phyloP scores from a whole-genome alignment of 2,797 vertebrate species.

The Halcyon badia region DNA sequence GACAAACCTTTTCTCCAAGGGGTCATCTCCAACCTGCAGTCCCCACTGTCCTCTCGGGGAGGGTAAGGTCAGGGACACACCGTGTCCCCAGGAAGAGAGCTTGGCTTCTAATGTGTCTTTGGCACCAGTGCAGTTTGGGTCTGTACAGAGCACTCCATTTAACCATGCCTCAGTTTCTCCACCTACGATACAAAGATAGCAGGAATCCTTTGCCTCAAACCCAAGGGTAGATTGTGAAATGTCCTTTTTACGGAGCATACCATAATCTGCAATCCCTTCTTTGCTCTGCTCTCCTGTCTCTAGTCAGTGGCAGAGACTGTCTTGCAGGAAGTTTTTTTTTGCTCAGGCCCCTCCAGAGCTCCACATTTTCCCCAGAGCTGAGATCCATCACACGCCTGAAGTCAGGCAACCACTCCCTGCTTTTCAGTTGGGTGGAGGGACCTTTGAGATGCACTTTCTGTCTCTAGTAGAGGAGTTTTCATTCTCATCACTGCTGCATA shows the following conservation, averaged over 20 bases:
- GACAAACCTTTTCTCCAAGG: not conserved
- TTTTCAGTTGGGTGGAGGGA: not conserved
- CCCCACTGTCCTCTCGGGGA: not conserved
- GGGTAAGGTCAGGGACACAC: not conserved
- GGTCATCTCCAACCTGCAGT: rapidly evolving
- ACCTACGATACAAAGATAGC: not conserved
- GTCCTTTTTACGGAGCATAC: not conserved
- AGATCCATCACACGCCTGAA: not conserved
- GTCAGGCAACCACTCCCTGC: not conserved
- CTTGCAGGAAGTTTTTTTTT: not conserved
- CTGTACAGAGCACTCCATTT: not conserved
- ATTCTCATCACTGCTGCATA: not conserved
- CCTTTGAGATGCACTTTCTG: not conserved
- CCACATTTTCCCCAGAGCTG: not conserved
- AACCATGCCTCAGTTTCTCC: not conserved
- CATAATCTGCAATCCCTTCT: not conserved
- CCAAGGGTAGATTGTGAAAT: not conserved
- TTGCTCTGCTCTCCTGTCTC: not conserved
- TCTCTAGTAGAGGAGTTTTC: not conserved
- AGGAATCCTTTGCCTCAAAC: not conserved
- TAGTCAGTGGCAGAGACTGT: not conserved
- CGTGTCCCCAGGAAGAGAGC: not conserved
- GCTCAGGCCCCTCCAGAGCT: not conserved
- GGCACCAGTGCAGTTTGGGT: not conserved
- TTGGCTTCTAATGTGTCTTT: not conserved